Evolutionary conservation across 2,797 vertebrate species (phyloP).

Genomic region (Tapera naevia): DNA sequence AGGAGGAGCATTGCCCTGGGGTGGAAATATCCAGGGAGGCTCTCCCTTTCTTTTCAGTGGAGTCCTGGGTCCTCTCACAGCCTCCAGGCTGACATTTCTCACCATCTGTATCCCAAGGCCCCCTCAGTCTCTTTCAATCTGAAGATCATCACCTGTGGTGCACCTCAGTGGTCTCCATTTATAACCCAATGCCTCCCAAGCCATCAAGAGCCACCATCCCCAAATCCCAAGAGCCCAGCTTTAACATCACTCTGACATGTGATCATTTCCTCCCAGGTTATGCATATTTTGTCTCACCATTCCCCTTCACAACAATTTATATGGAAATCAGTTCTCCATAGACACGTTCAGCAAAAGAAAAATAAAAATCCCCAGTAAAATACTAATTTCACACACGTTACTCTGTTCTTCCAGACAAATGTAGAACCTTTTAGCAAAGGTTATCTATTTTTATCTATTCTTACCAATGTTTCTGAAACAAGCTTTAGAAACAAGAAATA

Average conservation of each 20-base stretch:
- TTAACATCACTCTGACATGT: not conserved
- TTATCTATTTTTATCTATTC: not conserved
- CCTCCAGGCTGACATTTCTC: not conserved
- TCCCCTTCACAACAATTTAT: not conserved
- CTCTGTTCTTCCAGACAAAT: not conserved
- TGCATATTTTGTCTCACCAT: not conserved
- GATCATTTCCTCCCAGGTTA: not conserved
- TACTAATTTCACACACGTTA: not conserved
- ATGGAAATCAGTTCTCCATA: not conserved
- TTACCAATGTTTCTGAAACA: not conserved
- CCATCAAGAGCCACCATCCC: not conserved
- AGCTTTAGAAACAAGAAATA: not conserved
- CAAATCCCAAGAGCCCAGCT: not conserved
- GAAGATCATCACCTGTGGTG: rapidly evolving
- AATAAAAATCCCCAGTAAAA: not conserved
- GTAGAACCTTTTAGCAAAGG: not conserved
- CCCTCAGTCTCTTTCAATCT: not conserved
- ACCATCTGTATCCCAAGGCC: not conserved
- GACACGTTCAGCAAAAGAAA: not conserved
- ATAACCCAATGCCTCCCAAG: not conserved
- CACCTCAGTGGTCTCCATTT: not conserved
- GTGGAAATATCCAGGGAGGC: not conserved
- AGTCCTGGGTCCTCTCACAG: not conserved
- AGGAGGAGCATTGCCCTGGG: not conserved
- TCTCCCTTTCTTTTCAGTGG: not conserved